Percentiles rank a stretch among this genome's conserved stretches.
Evolutionary conservation across 2,113 vertebrate genomes (phyloP).

Genomic region (Gambusia holbrooki): DNA sequence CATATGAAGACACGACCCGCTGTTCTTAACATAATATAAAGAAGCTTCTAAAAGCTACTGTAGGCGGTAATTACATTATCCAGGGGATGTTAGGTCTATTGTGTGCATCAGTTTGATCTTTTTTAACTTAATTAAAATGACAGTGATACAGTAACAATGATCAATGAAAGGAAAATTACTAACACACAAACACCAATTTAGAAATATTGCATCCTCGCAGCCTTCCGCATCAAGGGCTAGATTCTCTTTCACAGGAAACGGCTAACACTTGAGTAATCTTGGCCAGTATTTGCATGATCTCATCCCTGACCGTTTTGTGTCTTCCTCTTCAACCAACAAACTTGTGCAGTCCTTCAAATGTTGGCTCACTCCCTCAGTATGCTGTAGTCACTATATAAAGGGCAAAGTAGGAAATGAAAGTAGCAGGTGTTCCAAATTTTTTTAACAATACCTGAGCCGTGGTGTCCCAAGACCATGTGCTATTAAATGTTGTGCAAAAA

Average conservation of each 20-base stretch:
- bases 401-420: background rate
- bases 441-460: too few relatives aligned
- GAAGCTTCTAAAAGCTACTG: slow-evolving; percentile 31
- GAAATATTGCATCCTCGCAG: background rate
- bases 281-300: background rate
- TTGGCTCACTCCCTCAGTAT: background rate
- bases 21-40: slow-evolving; percentile 37
- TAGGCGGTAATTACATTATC: slow-evolving; percentile 26
- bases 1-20: slow-evolving; percentile 22
- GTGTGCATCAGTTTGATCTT: slow-evolving; percentile 13
- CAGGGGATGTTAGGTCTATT: slow-evolving; percentile 10
- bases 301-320: background rate
- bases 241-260: too few relatives aligned
- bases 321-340: background rate
- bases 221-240: too few relatives aligned
- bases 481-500: background rate
- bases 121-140: slow-evolving; percentile 14
- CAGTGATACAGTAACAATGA: background rate
- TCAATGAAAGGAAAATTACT: background rate
- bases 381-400: background rate
- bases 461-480: background rate
- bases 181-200: background rate
- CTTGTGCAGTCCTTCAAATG: background rate
- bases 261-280: background rate
- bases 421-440: too few relatives aligned